Percentiles rank a stretch among this genome's conserved stretches.
These are phyloP conservation scores for Dermochelys coriacea DNA, from an alignment of 2,797 vertebrate species.

Conservation along the genomic window DNA sequence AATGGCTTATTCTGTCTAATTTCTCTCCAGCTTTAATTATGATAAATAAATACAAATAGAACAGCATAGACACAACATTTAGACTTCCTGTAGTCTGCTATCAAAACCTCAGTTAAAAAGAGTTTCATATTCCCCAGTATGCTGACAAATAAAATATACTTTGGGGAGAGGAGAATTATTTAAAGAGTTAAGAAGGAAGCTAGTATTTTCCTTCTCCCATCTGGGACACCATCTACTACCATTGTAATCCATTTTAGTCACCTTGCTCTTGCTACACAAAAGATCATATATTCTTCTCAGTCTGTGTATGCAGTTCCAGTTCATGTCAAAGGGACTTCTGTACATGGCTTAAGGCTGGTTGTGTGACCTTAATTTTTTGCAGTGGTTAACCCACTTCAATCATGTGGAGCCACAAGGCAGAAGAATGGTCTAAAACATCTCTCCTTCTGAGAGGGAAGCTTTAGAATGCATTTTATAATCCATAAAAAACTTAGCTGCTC, in stretches of 20 bases:
- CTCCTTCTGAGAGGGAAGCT: neutral
- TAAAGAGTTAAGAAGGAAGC: neutral
- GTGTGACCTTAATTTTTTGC: neutral
- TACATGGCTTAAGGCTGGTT: neutral
- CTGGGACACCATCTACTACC: neutral
- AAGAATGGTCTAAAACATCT: neutral
- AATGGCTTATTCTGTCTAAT: conserved; percentile 36
- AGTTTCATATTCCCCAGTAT: neutral
- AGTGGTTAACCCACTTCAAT: neutral
- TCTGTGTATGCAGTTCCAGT: neutral
- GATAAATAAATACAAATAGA: conserved; percentile 37
- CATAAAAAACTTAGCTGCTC: neutral
- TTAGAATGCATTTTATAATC: neutral
- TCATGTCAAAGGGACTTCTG: neutral
- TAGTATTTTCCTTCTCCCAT: neutral
- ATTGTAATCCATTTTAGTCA: neutral
- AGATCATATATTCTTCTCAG: neutral
- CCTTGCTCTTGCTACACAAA: rapidly evolving
- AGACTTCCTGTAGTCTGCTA: conserved; percentile 21
- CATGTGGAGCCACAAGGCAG: neutral
- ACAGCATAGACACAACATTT: conserved; percentile 22
- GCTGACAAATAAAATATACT: neutral
- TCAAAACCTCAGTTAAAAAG: neutral
- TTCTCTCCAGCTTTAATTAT: conserved; percentile 41
- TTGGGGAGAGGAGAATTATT: neutral